These are phyloP conservation scores for Pandemis corylana DNA, from an alignment of 2,888 invertebrate genomes.

Conservation along the genomic window DNA sequence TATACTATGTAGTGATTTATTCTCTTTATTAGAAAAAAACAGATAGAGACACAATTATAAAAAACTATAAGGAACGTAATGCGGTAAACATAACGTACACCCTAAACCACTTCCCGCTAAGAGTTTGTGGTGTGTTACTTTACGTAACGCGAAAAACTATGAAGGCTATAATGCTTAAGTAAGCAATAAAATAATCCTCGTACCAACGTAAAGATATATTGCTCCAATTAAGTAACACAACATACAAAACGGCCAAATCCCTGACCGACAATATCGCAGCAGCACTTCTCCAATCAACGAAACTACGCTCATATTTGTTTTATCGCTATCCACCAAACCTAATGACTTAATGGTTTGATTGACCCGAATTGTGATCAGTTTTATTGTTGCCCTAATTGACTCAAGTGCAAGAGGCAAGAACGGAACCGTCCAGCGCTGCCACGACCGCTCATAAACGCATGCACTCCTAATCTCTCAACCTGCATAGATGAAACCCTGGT, in stretches of 20 bases:
- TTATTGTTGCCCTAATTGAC: conserved; percentile 73
- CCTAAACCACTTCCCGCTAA: no score
- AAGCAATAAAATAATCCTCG: conserved; percentile 3
- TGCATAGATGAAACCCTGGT: conserved; percentile 72
- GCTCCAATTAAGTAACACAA: conserved; percentile 37
- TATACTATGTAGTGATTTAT: no score
- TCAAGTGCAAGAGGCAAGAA: conserved; percentile 42
- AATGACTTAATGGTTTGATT: conserved; percentile 57
- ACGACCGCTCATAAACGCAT: conserved; percentile 59
- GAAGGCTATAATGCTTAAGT: background rate
- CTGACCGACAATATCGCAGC: conserved; percentile 35
- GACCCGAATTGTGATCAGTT: conserved; percentile 72
- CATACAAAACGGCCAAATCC: conserved; percentile 35
- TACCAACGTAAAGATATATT: conserved; percentile 29
- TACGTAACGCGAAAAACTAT: background rate
- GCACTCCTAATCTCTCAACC: conserved; percentile 71
- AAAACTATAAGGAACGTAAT: no score
- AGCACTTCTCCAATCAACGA: conserved; percentile 42
- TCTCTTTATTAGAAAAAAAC: no score
- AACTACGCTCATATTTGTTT: conserved; percentile 42
- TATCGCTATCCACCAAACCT: conserved; percentile 42
- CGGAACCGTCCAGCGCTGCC: conserved; percentile 28
- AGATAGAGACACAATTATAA: no score
- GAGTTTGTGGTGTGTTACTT: background rate
- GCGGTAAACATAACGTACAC: no score